Evolutionary conservation across 2,888 invertebrate species (phyloP).

Genomic region (Chaetogeoica ovagalla): DNA sequence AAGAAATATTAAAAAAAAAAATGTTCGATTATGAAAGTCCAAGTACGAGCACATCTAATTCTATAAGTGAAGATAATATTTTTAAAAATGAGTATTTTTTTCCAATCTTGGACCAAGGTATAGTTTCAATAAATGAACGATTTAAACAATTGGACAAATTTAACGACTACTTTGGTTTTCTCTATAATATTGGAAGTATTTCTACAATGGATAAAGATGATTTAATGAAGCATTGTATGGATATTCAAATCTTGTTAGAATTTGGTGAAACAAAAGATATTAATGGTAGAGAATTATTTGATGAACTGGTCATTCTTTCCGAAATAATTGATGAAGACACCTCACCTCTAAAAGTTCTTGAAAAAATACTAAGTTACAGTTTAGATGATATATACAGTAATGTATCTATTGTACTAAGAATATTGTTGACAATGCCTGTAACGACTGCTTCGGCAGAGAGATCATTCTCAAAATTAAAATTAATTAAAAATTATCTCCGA

Average conservation of each 20-base stretch:
- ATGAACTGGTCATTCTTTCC: conserved; percentile 27
- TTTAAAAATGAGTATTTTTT: background rate
- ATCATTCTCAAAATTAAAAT: too few relatives aligned
- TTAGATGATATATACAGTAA: conserved; percentile 14
- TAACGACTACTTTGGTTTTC: background rate
- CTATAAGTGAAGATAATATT: background rate
- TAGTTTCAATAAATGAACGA: background rate
- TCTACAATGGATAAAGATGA: background rate
- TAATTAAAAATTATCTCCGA: conserved; percentile 17
- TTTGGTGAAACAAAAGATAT: conserved; percentile 15
- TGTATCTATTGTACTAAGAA: conserved; percentile 12
- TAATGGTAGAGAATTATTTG: conserved; percentile 13
- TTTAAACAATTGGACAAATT: background rate
- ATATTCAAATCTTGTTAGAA: background rate
- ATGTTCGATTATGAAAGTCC: conserved; percentile 17
- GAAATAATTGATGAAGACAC: conserved; percentile 6
- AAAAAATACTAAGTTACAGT: conserved; percentile 15
- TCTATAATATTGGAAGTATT: background rate
- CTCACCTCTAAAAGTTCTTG: background rate
- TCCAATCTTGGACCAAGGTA: background rate
- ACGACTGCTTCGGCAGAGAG: conserved; percentile 5
- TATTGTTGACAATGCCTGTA: conserved; percentile 10
- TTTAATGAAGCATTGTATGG: background rate
- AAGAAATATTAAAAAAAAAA: conserved; percentile 3
- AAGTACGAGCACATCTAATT: too few relatives aligned